phyloP scores from a whole-genome alignment of 1,140 invertebrate genomes.

The Tribolium castaneum region DNA sequence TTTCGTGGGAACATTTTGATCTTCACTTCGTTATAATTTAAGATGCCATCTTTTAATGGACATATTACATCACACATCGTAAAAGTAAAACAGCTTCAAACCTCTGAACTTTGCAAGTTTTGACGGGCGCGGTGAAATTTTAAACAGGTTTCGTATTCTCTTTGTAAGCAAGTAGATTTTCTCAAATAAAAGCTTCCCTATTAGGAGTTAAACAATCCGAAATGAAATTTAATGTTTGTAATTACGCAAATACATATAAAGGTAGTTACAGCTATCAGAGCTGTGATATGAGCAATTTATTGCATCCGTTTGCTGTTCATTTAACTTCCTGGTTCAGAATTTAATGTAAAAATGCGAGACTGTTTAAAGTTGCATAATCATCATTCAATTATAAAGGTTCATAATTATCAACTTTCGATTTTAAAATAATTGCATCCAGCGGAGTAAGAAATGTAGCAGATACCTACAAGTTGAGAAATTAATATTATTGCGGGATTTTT shows the following conservation, averaged over 20 bases:
- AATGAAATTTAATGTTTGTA: not conserved
- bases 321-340: not conserved
- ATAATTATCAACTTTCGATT: slow-evolving; percentile 16
- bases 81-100: not conserved
- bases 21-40: not conserved
- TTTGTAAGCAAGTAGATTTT: no score
- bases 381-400: not conserved
- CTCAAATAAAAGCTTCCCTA: no score
- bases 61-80: not conserved
- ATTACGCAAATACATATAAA: not conserved
- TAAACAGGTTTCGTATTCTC: not conserved
- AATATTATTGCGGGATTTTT: not conserved
- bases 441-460: not conserved
- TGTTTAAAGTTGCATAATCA: not conserved
- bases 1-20: not conserved
- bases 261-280: not conserved
- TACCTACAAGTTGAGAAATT: not conserved
- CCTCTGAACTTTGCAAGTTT: not conserved
- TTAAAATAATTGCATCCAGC: not conserved
- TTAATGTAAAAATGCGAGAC: not conserved
- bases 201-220: no score
- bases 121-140: not conserved
- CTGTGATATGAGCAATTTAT: not conserved
- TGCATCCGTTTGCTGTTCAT: not conserved
- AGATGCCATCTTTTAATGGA: not conserved